These are phyloP conservation scores for Neodon shergylaensis DNA, from an alignment of 2,113 vertebrate species.

Conservation along the genomic window DNA sequence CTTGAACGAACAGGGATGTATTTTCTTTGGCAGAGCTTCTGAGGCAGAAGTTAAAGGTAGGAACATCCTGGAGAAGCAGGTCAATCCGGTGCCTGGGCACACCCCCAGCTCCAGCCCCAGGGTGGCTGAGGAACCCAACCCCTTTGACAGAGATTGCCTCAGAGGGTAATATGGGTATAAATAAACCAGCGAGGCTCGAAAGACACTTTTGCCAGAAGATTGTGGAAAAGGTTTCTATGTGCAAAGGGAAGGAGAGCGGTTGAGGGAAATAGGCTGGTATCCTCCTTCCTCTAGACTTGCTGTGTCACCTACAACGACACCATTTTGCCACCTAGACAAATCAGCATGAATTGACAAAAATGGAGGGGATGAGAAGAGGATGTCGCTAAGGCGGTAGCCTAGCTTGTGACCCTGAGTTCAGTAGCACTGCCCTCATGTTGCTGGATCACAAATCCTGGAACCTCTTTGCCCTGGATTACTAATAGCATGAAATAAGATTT, in stretches of 20 bases:
- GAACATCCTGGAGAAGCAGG: not conserved
- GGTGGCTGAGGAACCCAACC: conserved; percentile 13
- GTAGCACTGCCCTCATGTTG: not conserved
- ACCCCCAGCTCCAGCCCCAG: not conserved
- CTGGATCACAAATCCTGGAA: not conserved
- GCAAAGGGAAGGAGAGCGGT: not conserved
- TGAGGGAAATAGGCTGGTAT: fast-evolving
- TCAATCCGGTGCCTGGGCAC: not conserved
- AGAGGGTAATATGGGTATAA: not conserved
- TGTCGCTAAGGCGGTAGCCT: not conserved
- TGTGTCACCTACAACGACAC: not conserved
- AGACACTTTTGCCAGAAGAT: not conserved
- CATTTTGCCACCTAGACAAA: not conserved
- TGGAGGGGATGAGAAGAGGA: not conserved
- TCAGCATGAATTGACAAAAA: not conserved
- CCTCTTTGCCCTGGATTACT: not conserved
- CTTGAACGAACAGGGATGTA: not conserved
- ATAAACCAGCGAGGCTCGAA: conserved; percentile 24
- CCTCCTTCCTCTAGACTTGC: not conserved
- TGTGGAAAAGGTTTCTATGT: not conserved
- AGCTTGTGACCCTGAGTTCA: not conserved
- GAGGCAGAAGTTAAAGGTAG: conserved; percentile 29
- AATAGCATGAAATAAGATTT: not conserved
- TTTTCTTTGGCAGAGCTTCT: conserved; percentile 57
- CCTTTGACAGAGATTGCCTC: not conserved